Evolutionary conservation across 2,888 invertebrate genomes (phyloP).

Genomic region (Hedya salicella): DNA sequence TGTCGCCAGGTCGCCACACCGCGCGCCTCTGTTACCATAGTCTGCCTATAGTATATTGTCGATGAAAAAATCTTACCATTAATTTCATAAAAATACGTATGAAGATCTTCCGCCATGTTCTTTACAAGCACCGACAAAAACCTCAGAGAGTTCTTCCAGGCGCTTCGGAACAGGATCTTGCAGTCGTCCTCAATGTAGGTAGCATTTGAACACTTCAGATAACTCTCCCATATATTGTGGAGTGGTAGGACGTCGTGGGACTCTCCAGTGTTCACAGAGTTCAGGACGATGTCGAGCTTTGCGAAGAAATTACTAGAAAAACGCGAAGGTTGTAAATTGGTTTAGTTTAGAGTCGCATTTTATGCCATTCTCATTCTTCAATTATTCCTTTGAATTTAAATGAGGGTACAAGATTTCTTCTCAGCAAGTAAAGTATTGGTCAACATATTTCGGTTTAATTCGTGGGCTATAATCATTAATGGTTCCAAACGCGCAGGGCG

Average conservation of each 20-base stretch:
- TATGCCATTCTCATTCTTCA: no score
- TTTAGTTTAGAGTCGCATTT: no score
- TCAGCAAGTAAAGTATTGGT: no score
- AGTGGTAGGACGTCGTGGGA: slow-evolving; percentile 53
- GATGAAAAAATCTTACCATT: slow-evolving; percentile 72
- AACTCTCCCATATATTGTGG: slow-evolving; percentile 62
- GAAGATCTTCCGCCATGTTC: slow-evolving; percentile 63
- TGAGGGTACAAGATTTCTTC: no score
- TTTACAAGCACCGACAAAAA: slow-evolving; percentile 64
- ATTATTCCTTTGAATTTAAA: no score
- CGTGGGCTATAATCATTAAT: no score
- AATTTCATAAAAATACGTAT: slow-evolving; percentile 70
- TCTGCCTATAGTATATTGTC: no score
- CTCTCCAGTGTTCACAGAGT: slow-evolving; percentile 57
- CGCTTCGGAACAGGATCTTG: slow-evolving; percentile 55
- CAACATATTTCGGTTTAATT: no score
- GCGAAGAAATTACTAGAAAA: slow-evolving; percentile 64
- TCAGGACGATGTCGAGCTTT: slow-evolving; percentile 69
- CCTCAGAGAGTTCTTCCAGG: slow-evolving; percentile 64
- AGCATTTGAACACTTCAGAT: slow-evolving; percentile 56
- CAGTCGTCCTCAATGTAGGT: slow-evolving; percentile 56
- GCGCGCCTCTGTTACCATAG: no score
- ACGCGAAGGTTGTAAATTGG: background rate
- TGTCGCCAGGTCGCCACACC: no score
- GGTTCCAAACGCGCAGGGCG: no score